These are phyloP conservation scores for Vesta saturnalis DNA, from an alignment of 2,888 invertebrate species.

Conservation along the genomic window DNA sequence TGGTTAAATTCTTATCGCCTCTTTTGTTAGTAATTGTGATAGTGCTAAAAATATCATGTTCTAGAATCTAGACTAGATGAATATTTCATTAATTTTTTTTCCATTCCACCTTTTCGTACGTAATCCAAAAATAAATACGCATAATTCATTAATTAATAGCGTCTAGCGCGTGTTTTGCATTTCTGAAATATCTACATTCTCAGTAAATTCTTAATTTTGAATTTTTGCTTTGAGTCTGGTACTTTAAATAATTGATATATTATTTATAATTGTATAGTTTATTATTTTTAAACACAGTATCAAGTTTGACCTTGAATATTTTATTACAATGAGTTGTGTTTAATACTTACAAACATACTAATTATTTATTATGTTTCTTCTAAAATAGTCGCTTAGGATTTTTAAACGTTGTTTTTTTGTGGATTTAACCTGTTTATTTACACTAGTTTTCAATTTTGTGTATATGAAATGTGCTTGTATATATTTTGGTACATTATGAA, in stretches of 20 bases:
- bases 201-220: neutral
- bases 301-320: neutral
- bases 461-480: neutral
- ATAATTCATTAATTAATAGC: constrained; percentile 36
- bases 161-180: constrained; percentile 32
- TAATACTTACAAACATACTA: too few species aligned
- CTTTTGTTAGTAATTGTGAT: too few species aligned
- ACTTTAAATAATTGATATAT: too few species aligned
- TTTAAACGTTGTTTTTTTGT: too few species aligned
- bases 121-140: constrained; percentile 29
- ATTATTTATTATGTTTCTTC: too few species aligned
- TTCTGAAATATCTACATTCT: constrained; percentile 31
- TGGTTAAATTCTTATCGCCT: neutral
- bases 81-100: too few species aligned
- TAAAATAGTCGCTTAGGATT: too few species aligned
- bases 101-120: constrained; percentile 4
- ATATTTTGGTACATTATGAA: neutral
- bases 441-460: constrained; percentile 11
- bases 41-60: too few species aligned
- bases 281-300: neutral
- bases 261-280: too few species aligned
- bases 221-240: too few species aligned
- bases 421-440: constrained; percentile 29
- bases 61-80: too few species aligned
- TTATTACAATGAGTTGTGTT: too few species aligned